A percentile compares a stretch with the other conserved stretches of the same genome.
Conservation (phyloP, 2,797 vertebrate genomes). For the Serranus cabrilla region DNA sequence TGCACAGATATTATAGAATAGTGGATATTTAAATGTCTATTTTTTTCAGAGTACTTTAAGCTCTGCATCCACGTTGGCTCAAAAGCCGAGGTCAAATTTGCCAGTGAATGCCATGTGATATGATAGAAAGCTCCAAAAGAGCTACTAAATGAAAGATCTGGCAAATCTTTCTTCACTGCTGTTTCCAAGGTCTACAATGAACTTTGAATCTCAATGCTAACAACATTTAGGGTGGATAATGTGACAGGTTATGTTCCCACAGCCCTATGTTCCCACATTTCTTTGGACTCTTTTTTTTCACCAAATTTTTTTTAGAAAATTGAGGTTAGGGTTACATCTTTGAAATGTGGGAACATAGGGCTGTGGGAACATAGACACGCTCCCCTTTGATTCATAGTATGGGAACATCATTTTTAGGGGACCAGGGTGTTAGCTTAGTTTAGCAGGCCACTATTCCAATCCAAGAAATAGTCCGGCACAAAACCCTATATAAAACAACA, state of each 20-base stretch:
- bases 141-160: not conserved
- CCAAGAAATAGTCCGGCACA: not conserved
- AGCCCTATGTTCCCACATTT: too few relatives aligned
- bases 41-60: not conserved
- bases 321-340: too few relatives aligned
- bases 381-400: too few relatives aligned
- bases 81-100: not conserved
- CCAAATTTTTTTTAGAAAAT: too few relatives aligned
- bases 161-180: not conserved
- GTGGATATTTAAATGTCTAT: not conserved
- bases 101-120: too few relatives aligned
- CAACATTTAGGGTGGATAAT: not conserved
- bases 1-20: not conserved
- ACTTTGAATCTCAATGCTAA: not conserved
- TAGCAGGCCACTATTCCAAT: too few relatives aligned
- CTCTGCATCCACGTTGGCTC: not conserved
- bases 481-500: not conserved
- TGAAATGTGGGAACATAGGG: too few relatives aligned
- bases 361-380: too few relatives aligned
- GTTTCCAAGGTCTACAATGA: not conserved
- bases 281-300: too few relatives aligned
- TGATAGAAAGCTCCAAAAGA: not conserved
- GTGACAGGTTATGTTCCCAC: too few relatives aligned
- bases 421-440: too few relatives aligned
- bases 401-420: too few relatives aligned